Evolutionary conservation across 2,888 invertebrate genomes (phyloP), one percentile per base, ranked within the genome.

Genomic region (Nebria brevicollis): DNA sequence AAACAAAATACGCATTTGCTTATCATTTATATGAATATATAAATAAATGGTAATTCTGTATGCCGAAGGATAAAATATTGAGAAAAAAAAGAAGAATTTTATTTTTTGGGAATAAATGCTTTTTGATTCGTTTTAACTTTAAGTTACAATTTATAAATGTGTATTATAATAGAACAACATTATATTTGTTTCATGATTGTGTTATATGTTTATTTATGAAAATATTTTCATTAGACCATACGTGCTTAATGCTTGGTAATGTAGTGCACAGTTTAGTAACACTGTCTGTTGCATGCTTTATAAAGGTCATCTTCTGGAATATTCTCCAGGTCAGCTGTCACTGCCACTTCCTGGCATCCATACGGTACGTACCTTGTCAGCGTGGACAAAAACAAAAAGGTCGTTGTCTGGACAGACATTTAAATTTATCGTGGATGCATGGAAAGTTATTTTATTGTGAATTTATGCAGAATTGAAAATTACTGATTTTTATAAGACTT

Each of bases 331-430:
- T 92, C 94, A 79, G 94, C 96, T 68, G 96, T 97, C 82, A 95
- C 95, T 82, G 96, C 97, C 66, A 96, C 97, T 66, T 93, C 95
- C 72, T 97, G 97, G 97, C 95, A 96, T 88, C 95, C 96, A 6
- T 95, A 94, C 87, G 95, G 95, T 70, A 93, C 93, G 73, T 93
- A 93, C 82, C 90, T 97, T 79, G 94, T 95, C 77, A 95, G 95
- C 68, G 96, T 96, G 84, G 97, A 97, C 89, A 93, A 94, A 84
- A 92, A 94, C 85, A 96, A 95, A 89, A 94, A 94, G 84, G 95
- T 94, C 80, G 91, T 95, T 83, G 91, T 97, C 83, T 97, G 97
- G 96, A 93, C 94, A 68, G 95, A 95, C 86, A 90, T 90, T 84
- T 90, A 87, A 90, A 54, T 54, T 41, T 65, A 26, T 76, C 43